Conservation (phyloP, 2,888 invertebrate species). For the Gnatocerus cornutus region DNA sequence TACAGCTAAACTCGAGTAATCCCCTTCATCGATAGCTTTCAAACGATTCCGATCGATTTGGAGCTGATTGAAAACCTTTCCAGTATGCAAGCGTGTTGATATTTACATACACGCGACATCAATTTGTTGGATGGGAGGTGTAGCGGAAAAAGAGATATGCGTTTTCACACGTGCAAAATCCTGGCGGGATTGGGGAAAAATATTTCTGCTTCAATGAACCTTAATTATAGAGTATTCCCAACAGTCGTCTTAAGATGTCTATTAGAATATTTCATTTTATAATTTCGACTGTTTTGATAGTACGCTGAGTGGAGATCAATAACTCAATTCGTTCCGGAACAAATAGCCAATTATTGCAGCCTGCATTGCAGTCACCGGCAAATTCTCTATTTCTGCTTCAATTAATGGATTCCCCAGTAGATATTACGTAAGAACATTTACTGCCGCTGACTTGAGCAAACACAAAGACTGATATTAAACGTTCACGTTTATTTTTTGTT, state of each 20-base stretch:
- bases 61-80: conserved; percentile 40
- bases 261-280: background rate
- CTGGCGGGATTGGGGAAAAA: background rate
- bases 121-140: conserved; percentile 30
- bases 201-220: too few species aligned
- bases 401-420: conserved; percentile 15
- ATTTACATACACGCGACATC: conserved; percentile 43
- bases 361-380: conserved; percentile 33
- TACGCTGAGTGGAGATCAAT: conserved; percentile 8
- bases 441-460: conserved; percentile 5
- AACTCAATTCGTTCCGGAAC: conserved; percentile 7
- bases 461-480: background rate
- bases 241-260: too few species aligned
- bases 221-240: too few species aligned
- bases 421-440: conserved; percentile 25
- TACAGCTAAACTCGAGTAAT: conserved; percentile 41
- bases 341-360: conserved; percentile 21
- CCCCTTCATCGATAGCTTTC: conserved; percentile 37
- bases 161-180: conserved; percentile 7
- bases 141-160: conserved; percentile 9
- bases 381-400: conserved; percentile 22
- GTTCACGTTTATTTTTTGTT: background rate
- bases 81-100: conserved; percentile 37
- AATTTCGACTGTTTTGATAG: background rate
- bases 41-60: conserved; percentile 41